Base-by-base conservation (phyloP, 2,888 invertebrate species). In the Sinodicranocentrus sp. region DNA sequence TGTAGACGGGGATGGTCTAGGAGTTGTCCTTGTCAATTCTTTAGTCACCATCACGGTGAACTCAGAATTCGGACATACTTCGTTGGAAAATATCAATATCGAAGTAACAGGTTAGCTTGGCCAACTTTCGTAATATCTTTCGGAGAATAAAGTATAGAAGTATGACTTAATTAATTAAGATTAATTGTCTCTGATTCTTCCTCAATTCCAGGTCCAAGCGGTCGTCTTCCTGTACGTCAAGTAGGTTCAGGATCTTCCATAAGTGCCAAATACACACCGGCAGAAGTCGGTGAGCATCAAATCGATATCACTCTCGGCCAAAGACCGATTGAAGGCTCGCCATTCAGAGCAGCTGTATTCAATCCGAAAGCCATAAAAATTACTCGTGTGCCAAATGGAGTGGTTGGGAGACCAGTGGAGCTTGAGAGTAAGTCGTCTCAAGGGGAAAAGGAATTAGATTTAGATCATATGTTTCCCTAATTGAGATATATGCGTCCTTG, bases 341-440 rank as follows among this genome's bases (percentile, higher is more conserved):
- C 91, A 25, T 91, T 91, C 89, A 90, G 91, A 90, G 90, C 88
- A 63, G 85, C 86, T 73, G 87, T 86, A 19, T 88, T 87, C 61
- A 83, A 86, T 82, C 84, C 85, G 17, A 83, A 84, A 82, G 86
- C 87, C 61, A 87, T 84, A 48, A 84, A 84, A 90, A 96, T 99
- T 73, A 96, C 95, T 89, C 94, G 94, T 83, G 95, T 97, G 89
- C 95, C 96, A 1, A 95, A 95, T 91, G 97, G 97, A 87, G 92
- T 95, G 68, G 93, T 98, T 75, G 97, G 98, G 88, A 94, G 95
- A 90, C 96, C 97, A 73, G 97, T 98, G 72, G 96, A 98, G 91
- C 99, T 99, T 92, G 97, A 97, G 92, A 98, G 97, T 97, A 92
- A 92, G 94, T 63, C 61, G 33, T n/a, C n/a, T n/a, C n/a, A n/a